Conservation (phyloP, 2,113 vertebrate genomes). For the Macquaria ambigua region DNA sequence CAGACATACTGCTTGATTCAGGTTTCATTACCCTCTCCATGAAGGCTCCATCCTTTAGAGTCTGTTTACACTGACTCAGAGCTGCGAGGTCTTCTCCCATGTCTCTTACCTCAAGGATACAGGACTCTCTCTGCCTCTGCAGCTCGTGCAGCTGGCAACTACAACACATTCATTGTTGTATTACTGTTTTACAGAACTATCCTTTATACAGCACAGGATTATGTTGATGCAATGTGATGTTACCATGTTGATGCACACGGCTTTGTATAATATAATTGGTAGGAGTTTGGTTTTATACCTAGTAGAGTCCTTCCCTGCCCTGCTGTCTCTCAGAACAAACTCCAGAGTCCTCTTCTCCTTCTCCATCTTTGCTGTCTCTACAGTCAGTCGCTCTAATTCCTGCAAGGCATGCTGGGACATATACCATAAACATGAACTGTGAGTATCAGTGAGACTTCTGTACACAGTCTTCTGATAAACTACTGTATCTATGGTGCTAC, state of each 20-base stretch:
- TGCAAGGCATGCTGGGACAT: conserved; percentile 65
- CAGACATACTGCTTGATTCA: neutral
- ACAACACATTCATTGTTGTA: neutral
- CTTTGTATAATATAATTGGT: neutral
- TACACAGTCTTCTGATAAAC: neutral
- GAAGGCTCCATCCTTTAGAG: neutral
- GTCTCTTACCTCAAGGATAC: conserved; percentile 33
- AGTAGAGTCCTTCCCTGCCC: conserved; percentile 56
- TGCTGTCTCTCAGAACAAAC: conserved; percentile 53
- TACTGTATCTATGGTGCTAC: neutral
- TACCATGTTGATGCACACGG: neutral
- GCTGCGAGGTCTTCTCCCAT: conserved; percentile 60
- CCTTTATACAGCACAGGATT: neutral
- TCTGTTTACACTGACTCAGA: conserved; percentile 2
- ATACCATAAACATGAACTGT: conserved; percentile 8
- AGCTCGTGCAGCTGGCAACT: conserved; percentile 70
- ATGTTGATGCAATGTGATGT: neutral
- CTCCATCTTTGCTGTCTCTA: conserved; percentile 63
- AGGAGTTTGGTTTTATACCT: conserved; percentile 70
- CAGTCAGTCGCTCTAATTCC: conserved; percentile 41
- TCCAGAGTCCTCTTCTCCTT: conserved; percentile 59
- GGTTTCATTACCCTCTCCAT: conserved; percentile 32
- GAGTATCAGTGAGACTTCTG: neutral
- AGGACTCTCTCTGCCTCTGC: conserved; percentile 66
- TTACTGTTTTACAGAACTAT: conserved; percentile 5